These are phyloP conservation scores for Sebastes variabilis DNA, from an alignment of 2,797 vertebrate genomes.

Conservation along the genomic window DNA sequence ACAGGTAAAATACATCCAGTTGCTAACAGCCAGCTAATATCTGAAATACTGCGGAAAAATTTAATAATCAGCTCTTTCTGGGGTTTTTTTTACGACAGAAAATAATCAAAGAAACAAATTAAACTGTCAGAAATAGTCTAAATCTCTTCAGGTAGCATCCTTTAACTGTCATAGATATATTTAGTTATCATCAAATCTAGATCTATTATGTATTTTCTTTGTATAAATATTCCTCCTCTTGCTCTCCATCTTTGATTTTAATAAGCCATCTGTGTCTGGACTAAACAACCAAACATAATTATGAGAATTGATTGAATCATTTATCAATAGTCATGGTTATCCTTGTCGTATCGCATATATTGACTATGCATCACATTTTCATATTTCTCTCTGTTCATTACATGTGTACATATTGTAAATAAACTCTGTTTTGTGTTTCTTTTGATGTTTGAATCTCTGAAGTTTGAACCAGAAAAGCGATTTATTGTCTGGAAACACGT, in stretches of 20 bases:
- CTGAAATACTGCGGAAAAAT: not conserved
- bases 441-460: not conserved
- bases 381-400: not conserved
- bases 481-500: not conserved
- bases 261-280: not conserved
- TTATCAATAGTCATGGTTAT: too few species aligned
- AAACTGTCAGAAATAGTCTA: not conserved
- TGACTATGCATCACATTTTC: too few species aligned
- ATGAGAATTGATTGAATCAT: too few species aligned
- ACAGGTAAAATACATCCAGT: not conserved
- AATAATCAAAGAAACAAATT: not conserved
- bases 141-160: too few species aligned
- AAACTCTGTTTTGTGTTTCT: not conserved
- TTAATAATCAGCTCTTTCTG: not conserved
- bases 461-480: not conserved
- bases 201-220: not conserved
- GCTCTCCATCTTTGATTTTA: not conserved
- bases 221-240: not conserved
- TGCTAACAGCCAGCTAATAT: not conserved
- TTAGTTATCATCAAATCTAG: not conserved
- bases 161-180: not conserved
- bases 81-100: not conserved
- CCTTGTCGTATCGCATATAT: fast-evolving
- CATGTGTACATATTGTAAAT: not conserved
- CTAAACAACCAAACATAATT: not conserved